A percentile compares a stretch with the other conserved stretches of the same genome.
Conservation (phyloP, 2,797 vertebrate species). For the Garrulus glandarius region DNA sequence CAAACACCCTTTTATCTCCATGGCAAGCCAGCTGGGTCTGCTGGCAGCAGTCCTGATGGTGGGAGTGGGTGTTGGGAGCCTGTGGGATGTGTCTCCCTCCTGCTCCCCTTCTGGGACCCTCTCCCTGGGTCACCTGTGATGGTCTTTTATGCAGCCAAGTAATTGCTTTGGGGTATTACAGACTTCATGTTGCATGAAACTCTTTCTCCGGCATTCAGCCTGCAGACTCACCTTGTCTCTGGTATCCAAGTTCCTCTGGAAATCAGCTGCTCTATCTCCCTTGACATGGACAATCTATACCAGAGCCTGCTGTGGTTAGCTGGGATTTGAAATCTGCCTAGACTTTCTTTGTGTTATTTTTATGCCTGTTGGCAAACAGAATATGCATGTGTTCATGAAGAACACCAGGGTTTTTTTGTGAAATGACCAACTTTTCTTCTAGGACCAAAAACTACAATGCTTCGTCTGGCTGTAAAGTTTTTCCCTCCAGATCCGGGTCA, state of each 20-base stretch:
- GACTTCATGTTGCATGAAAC: background rate
- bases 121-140: background rate
- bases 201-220: background rate
- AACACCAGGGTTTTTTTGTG: background rate
- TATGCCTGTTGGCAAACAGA: background rate
- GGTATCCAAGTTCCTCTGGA: background rate
- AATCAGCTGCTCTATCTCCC: background rate
- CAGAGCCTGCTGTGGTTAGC: background rate
- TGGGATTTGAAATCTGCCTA: background rate
- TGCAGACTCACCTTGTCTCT: background rate
- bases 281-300: background rate
- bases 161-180: background rate
- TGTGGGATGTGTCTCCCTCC: background rate
- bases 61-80: background rate
- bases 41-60: background rate
- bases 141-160: background rate
- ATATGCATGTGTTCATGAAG: background rate
- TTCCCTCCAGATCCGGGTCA: slow-evolving; percentile 98
- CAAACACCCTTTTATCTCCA: background rate
- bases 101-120: background rate
- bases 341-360: background rate
- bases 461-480: slow-evolving; percentile 95
- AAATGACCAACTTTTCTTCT: background rate
- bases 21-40: background rate
- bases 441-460: slow-evolving; percentile 88